Evolutionary conservation across 2,797 vertebrate species (phyloP), one percentile per base, ranked within the genome.

Genomic region (Coreius guichenoti): DNA sequence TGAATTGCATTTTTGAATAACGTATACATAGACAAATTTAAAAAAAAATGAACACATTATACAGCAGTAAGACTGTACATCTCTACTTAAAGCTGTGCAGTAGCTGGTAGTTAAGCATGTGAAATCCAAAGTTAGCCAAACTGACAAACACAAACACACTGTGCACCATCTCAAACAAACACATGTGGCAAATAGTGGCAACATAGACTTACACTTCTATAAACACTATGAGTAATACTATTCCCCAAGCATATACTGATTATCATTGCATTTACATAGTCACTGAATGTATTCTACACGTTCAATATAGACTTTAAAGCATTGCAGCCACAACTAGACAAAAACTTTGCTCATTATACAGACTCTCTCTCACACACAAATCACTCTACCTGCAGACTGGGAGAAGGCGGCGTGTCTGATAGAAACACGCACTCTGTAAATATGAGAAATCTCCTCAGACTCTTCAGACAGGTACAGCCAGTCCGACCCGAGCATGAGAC

Each of bases 351-450:
- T 58, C 67, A 80, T 26, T 51, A 51, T n/a, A 26, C 58, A 16
- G 9, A 74, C 14, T 13, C 29, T 49, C 33, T 33, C 33, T 33
- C 49, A 78, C n/a, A 33, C 26, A 83, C 5, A 1, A 39, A 73
- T 75, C 43, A 87, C 87, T 43, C 23, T 87, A 88, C 88, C 87
- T 89, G 81, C 80, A 80, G 67, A 51, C 17, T 45, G 58, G 69
- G 39, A 80, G 72, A 80, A 69, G 79, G 58, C 13, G 26, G 56
- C 75, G 49, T 85, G 68, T 84, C 70, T 49, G 67, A 43, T 6
- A 77, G 19, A 83, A 33, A 49, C 29, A 65, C 70, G 56, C 61
- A 76, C 29, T 70, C 68, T 70, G 63, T 33, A 72, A 75, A 76
- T 49, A 39, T 68, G 72, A 63, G 61, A 14, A 77, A 68, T 63